Percentiles rank a stretch among this genome's conserved stretches.
Conservation (phyloP, 2,888 invertebrate genomes). For the Perizoma affinitatum region DNA sequence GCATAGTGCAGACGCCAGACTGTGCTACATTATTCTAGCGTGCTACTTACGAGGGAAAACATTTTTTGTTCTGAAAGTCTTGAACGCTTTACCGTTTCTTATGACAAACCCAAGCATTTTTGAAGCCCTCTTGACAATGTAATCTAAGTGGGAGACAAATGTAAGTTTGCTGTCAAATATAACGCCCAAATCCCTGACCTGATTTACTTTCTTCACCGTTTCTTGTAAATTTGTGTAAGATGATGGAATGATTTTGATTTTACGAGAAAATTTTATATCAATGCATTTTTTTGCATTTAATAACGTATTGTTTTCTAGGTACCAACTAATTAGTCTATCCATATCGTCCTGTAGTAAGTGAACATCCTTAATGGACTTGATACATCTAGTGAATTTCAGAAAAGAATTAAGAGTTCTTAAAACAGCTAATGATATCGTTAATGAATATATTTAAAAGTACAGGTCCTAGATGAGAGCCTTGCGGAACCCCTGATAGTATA, state of each 20-base stretch:
- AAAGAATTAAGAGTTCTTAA: not conserved
- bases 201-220: not conserved
- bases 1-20: too few relatives aligned
- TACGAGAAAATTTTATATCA: not conserved
- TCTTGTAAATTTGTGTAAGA: too few relatives aligned
- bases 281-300: not conserved
- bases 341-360: not conserved
- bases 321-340: not conserved
- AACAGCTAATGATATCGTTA: not conserved
- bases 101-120: constrained; percentile 11
- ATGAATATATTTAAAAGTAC: too few relatives aligned
- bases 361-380: not conserved
- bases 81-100: not conserved
- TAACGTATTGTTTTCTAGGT: not conserved
- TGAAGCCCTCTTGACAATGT: constrained; percentile 1
- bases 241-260: not conserved
- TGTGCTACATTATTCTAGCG: not conserved
- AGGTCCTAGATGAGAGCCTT: not conserved
- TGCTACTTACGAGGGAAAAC: constrained; percentile 1
- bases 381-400: not conserved
- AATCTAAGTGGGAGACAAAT: constrained; percentile 2
- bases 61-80: too few relatives aligned
- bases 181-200: constrained; percentile 1
- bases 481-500: not conserved
- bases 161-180: constrained; percentile 3